These are phyloP conservation scores for Hydrocynus forskahlii DNA, from an alignment of 2,797 vertebrate genomes.

Conservation along the genomic window DNA sequence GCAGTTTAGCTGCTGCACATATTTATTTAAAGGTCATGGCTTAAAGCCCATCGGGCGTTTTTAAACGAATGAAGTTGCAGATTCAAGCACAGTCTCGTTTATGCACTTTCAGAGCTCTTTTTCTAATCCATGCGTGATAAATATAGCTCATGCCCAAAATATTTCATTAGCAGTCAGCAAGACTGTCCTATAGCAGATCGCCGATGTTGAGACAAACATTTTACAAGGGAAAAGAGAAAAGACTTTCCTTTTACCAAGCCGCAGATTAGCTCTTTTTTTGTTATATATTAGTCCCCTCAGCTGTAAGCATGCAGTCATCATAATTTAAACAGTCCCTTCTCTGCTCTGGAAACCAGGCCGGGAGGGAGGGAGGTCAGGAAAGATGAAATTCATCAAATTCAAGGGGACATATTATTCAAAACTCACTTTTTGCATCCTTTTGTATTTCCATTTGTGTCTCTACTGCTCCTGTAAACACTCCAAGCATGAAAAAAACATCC, in stretches of 20 bases:
- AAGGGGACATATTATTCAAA: no score
- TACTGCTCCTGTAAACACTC: no score
- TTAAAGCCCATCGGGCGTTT: not conserved
- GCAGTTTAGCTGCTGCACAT: conserved; percentile 1
- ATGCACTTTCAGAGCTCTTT: not conserved
- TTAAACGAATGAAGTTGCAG: not conserved
- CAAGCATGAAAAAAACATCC: no score
- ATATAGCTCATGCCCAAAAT: not conserved
- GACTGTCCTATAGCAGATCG: no score
- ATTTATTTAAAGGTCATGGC: conserved; percentile 41
- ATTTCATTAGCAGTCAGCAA: not conserved
- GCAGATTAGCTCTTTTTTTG: not conserved
- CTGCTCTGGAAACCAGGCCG: conserved; percentile 35
- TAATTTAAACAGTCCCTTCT: conserved; percentile 48
- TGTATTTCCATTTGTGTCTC: no score
- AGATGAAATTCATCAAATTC: not conserved
- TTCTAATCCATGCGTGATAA: no score
- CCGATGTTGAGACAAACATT: no score
- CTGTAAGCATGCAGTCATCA: conserved; percentile 36
- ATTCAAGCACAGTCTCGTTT: not conserved
- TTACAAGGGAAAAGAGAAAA: no score
- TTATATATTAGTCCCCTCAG: not conserved
- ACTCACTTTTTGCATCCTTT: no score
- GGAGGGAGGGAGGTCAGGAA: no score
- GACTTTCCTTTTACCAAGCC: not conserved